phyloP scores from a whole-genome alignment of 2,797 vertebrate species.

The Buceros bicornis region DNA sequence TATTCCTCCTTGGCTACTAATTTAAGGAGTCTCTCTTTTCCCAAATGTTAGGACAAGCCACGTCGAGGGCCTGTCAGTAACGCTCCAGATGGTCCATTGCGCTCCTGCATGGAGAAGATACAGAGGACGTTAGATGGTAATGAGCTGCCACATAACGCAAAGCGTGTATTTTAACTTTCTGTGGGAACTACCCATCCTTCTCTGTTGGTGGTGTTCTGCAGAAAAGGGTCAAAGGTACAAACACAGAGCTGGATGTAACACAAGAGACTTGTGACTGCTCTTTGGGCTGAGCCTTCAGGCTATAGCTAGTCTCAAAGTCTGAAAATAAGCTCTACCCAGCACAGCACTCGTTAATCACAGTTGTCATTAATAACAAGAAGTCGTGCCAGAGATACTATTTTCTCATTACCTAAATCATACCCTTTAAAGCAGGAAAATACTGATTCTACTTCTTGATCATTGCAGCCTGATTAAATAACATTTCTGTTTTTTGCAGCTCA shows the following conservation, averaged over 20 bases:
- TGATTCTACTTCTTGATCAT: neutral
- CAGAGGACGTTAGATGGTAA: conserved; percentile 84
- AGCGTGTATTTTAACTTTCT: neutral
- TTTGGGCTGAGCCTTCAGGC: conserved; percentile 7
- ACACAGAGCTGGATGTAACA: neutral
- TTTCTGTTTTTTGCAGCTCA: conserved; percentile 77
- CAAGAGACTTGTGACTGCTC: neutral
- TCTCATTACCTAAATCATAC: neutral
- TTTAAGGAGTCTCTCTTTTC: conserved; percentile 15
- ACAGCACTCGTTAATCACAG: neutral
- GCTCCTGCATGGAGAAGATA: conserved; percentile 83
- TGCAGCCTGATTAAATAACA: neutral
- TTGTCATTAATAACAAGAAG: neutral
- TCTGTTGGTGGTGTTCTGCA: neutral
- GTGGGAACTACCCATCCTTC: neutral
- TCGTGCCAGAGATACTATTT: neutral
- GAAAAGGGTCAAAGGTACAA: neutral
- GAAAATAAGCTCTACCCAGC: neutral
- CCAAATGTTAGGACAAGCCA: conserved; percentile 79
- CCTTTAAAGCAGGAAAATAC: neutral
- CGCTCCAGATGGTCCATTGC: conserved; percentile 66
- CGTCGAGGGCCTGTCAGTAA: conserved; percentile 45
- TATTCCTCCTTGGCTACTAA: neutral
- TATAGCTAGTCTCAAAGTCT: neutral
- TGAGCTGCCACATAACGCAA: neutral